phyloP scores from a whole-genome alignment of 2,888 invertebrate species.

The Ceraclea dissimilis region DNA sequence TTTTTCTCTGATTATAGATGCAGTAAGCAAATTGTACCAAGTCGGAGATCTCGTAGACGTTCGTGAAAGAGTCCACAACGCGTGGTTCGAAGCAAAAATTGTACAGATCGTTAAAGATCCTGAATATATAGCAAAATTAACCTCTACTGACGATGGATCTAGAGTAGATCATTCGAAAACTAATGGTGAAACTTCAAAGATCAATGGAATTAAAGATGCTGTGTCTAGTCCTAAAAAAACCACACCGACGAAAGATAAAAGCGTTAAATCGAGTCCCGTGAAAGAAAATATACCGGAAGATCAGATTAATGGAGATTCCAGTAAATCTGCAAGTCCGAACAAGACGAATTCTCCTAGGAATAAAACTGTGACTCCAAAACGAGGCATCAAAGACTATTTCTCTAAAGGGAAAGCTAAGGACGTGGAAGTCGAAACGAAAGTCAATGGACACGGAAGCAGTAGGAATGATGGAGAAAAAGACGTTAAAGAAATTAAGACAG shows the following conservation, averaged over 20 bases:
- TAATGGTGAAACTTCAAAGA: conserved; percentile 15
- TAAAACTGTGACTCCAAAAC: conserved; percentile 13
- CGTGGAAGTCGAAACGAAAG: conserved; percentile 7
- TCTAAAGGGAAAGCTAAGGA: conserved; percentile 10
- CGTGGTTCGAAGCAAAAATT: conserved; percentile 68
- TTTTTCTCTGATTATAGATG: conserved; percentile 37
- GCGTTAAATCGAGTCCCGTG: background rate
- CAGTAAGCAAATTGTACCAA: conserved; percentile 44
- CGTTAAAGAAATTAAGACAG: conserved; percentile 17
- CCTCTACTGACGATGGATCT: background rate
- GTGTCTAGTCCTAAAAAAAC: conserved; percentile 26
- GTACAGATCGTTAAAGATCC: conserved; percentile 44
- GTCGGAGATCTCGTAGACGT: conserved; percentile 63
- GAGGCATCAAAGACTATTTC: conserved; percentile 23
- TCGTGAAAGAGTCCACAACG: conserved; percentile 52
- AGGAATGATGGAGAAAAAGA: background rate
- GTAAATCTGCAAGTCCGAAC: conserved; percentile 11
- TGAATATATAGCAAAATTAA: conserved; percentile 8
- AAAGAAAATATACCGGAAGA: background rate
- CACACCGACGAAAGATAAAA: conserved; percentile 14
- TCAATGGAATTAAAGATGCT: conserved; percentile 21
- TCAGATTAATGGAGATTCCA: conserved; percentile 1
- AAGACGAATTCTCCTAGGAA: conserved; percentile 8
- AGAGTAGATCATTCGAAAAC: conserved; percentile 29
- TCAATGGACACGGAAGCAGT: conserved; percentile 27